Conservation (phyloP, 2,113 vertebrate species). For the Paedocypris sp. region DNA sequence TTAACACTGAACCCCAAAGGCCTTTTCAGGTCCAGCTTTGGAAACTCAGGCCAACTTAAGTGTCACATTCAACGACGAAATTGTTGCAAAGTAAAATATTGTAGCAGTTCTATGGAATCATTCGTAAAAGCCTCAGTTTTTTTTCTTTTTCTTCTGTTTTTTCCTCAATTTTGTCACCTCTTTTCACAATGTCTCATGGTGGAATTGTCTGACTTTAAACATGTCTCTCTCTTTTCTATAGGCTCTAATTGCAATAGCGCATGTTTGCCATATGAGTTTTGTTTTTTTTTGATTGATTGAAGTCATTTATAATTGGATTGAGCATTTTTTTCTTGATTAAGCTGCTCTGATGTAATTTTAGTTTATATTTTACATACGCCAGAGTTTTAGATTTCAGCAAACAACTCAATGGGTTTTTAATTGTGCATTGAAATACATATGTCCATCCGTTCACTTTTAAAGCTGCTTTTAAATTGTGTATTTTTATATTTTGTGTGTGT, state of each 20-base stretch:
- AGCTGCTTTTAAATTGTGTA: too few species aligned
- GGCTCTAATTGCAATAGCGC: slow-evolving; percentile 22
- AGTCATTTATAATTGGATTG: slow-evolving; percentile 6
- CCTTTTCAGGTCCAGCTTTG: slow-evolving; percentile 4
- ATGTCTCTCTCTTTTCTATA: slow-evolving; percentile 10
- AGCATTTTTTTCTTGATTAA: slow-evolving; percentile 3
- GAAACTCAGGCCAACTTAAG: neutral
- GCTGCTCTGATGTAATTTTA: neutral
- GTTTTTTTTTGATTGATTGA: slow-evolving; percentile 11
- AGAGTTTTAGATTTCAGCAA: too few species aligned
- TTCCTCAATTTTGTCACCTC: neutral
- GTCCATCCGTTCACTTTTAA: too few species aligned
- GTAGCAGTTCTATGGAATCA: too few species aligned
- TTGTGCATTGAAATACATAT: too few species aligned
- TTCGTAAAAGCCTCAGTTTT: neutral
- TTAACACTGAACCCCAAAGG: slow-evolving; percentile 19
- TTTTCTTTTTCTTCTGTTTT: neutral
- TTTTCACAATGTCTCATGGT: slow-evolving; percentile 1
- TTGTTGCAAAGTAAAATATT: neutral
- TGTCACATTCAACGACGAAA: neutral
- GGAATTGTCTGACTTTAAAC: slow-evolving; percentile 20
- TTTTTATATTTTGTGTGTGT: too few species aligned
- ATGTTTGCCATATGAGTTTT: slow-evolving; percentile 15
- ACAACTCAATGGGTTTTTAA: too few species aligned
- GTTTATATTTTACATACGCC: too few species aligned